Percentiles rank a stretch among this genome's conserved stretches.
Conservation (phyloP, 53 echinoderm and acorn worm genomes). For the Paracentrotus lividus region DNA sequence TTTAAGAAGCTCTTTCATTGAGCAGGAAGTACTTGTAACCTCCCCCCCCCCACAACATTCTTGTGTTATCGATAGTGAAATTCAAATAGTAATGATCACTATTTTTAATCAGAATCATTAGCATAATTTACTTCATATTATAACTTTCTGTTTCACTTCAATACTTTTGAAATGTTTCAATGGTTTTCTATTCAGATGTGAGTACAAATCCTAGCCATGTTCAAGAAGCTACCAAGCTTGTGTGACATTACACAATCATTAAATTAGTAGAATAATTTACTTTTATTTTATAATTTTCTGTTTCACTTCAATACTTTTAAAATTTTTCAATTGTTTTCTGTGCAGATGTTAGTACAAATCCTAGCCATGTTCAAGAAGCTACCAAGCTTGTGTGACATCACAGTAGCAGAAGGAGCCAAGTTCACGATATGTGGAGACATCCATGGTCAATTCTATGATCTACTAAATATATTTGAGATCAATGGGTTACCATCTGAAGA, state of each 20-base stretch:
- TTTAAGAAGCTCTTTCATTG: too few relatives aligned
- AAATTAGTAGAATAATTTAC: too few relatives aligned
- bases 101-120: too few relatives aligned
- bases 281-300: not conserved
- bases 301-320: not conserved
- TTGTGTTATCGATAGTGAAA: too few relatives aligned
- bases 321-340: not conserved
- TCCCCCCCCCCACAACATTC: too few relatives aligned
- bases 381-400: slow-evolving; percentile 94
- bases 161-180: not conserved
- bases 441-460: slow-evolving; percentile 98
- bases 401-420: slow-evolving; percentile 89
- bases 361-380: slow-evolving; percentile 85
- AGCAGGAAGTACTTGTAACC: too few relatives aligned
- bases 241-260: too few relatives aligned
- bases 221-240: too few relatives aligned
- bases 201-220: too few relatives aligned
- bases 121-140: not conserved
- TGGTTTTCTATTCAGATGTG: slow-evolving; percentile 56
- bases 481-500: slow-evolving; percentile 93
- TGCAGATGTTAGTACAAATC: slow-evolving; percentile 94
- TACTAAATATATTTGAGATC: slow-evolving; percentile 96
- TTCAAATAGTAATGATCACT: too few relatives aligned
- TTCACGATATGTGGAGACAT: slow-evolving; percentile 99
- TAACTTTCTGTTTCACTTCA: not conserved